These are phyloP conservation scores for Nebria brevicollis DNA, from an alignment of 2,888 invertebrate species.

Conservation along the genomic window DNA sequence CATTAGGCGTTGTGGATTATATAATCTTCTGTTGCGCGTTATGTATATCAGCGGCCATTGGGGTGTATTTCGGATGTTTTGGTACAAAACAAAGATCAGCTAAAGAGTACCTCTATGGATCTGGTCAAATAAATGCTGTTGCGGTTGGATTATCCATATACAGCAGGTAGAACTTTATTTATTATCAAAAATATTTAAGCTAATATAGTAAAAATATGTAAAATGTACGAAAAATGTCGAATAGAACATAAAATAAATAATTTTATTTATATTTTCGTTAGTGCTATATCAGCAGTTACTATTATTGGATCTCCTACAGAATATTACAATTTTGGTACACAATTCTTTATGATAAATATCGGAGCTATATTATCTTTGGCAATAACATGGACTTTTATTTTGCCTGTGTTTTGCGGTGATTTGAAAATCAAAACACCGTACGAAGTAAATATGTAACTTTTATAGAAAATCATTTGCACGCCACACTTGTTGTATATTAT, in stretches of 20 bases:
- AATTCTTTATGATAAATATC: background rate
- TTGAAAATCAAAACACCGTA: constrained; percentile 25
- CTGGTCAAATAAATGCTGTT: constrained; percentile 17
- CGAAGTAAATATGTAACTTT: constrained; percentile 20
- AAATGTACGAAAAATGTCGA: no score
- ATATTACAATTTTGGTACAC: constrained; percentile 23
- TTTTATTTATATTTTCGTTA: background rate
- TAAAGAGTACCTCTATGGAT: constrained; percentile 32
- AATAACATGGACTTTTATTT: constrained; percentile 21
- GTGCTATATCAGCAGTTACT: constrained; percentile 19
- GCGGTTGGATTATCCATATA: constrained; percentile 31
- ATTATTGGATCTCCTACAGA: constrained; percentile 30
- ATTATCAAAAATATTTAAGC: background rate
- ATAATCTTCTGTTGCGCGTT: constrained; percentile 7
- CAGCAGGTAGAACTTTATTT: constrained; percentile 23
- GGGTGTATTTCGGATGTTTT: constrained; percentile 29
- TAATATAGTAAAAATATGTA: no score
- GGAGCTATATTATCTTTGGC: constrained; percentile 23
- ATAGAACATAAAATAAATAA: background rate
- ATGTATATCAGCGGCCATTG: constrained; percentile 12
- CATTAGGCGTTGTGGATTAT: constrained; percentile 24
- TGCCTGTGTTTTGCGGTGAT: constrained; percentile 22
- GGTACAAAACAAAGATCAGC: constrained; percentile 34
- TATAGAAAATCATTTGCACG: no score
- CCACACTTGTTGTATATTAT: background rate